Conservation (phyloP, 2,888 invertebrate species). For the Hyposoter dolosus region DNA sequence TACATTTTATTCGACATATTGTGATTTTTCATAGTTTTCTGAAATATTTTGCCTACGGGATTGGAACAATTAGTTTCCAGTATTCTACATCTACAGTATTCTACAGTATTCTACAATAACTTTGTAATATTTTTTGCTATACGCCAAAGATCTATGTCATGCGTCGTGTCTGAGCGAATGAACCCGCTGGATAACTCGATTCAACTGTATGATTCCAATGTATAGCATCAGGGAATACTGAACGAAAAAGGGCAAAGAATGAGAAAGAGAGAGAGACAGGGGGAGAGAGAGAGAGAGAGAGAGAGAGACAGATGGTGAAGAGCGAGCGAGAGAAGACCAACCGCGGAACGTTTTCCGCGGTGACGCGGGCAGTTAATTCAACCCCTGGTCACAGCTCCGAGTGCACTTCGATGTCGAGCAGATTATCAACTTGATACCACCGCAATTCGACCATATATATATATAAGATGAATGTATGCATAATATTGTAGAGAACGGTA, state of each 20-base stretch:
- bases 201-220: no score
- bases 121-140: no score
- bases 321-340: background rate
- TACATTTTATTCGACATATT: no score
- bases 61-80: no score
- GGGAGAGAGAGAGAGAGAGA: background rate
- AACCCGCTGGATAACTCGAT: slow-evolving; percentile 40
- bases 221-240: slow-evolving; percentile 12
- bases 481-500: background rate
- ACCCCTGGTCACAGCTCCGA: slow-evolving; percentile 51
- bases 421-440: slow-evolving; percentile 65
- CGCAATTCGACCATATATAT: slow-evolving; percentile 52
- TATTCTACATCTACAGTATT: no score
- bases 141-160: no score
- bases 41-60: no score
- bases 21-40: no score
- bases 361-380: slow-evolving; percentile 65
- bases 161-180: slow-evolving; percentile 33
- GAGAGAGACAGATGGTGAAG: background rate
- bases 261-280: background rate
- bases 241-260: slow-evolving; percentile 15
- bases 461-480: background rate
- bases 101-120: no score
- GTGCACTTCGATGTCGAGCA: slow-evolving; percentile 68
- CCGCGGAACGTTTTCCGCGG: slow-evolving; percentile 65